Evolutionary conservation across 1,140 invertebrate genomes (phyloP), one percentile per base, ranked within the genome.

Genomic region (Dendrolimus punctatus): DNA sequence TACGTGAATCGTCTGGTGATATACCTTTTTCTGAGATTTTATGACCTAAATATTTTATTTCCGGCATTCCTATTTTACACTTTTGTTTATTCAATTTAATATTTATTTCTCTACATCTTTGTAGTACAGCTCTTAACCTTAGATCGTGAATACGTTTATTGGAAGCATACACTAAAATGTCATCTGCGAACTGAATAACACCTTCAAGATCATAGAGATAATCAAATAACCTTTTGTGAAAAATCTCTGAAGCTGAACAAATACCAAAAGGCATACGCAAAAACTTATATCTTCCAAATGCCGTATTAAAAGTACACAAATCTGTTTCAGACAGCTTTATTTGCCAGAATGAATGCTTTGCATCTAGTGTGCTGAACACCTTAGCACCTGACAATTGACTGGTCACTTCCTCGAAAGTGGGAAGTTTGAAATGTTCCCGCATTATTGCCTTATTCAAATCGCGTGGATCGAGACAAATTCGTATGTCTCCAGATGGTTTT

Each of bases 391-490:
- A 46, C 39, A 89, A 56, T 53, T 76, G 69, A n/a, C 55, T 46
- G 10, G 70, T 71, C 39, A 88, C 68, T 60, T 88, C 78, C 10
- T 88, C 81, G 39, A 82, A 51, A 3, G 73, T 87, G 7, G 83
- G 80, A 23, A 89, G 65, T 40, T 67, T 70, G 71, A 73, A 80
- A 60, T 74, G 66, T 64, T 76, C 68, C 10, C 82, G 53, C 59
- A 75, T 78, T 8, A 90, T 80, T 8, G 59, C 62, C 57, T 69
- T 73, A 69, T 90, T 90, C 49, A 90, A 66, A 49, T 87, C 74
- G 42, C 58, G 67, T 5, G 88, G 88, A 67, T 90, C 88, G 10
- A 90, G 53, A 63, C 88, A 90, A 39, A 90, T 69, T 49, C 62
- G 46, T 7, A 67, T 41, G 10, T 64, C 54, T 4, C 65, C 65